Percentiles rank a stretch among this genome's conserved stretches.
Conservation (phyloP, 2,113 vertebrate genomes). For the Marmota flaviventris region DNA sequence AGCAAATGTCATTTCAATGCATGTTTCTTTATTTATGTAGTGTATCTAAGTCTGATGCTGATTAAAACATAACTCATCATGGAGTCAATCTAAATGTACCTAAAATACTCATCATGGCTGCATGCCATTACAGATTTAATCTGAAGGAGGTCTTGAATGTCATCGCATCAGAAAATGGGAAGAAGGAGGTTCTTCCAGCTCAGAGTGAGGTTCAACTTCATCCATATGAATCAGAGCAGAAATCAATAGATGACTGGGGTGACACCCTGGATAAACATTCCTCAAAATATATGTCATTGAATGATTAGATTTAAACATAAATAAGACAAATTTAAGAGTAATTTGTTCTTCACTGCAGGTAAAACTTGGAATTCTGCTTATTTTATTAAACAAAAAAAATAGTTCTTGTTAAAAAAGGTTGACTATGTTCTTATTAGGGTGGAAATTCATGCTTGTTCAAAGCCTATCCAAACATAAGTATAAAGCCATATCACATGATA, state of each 20-base stretch:
- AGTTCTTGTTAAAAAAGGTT: background rate
- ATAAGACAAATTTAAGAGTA: background rate
- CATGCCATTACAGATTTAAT: background rate
- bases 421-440: background rate
- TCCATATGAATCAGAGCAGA: slow-evolving; percentile 38
- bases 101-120: background rate
- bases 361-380: slow-evolving; percentile 30
- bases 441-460: background rate
- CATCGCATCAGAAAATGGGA: slow-evolving; percentile 1
- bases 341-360: background rate
- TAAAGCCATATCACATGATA: background rate
- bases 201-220: slow-evolving; percentile 5
- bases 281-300: slow-evolving; percentile 25
- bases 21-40: background rate
- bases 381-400: slow-evolving; percentile 50
- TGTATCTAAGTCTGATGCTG: background rate
- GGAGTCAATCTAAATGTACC: background rate
- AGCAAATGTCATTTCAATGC: background rate
- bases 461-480: slow-evolving; percentile 1
- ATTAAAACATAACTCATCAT: slow-evolving; percentile 41
- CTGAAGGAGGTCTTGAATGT: background rate
- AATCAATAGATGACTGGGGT: slow-evolving; percentile 54
- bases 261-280: slow-evolving; percentile 35
- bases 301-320: background rate
- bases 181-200: slow-evolving; percentile 12